These are phyloP conservation scores for Pangasius djambal DNA, from an alignment of 2,797 vertebrate species.

Conservation along the genomic window DNA sequence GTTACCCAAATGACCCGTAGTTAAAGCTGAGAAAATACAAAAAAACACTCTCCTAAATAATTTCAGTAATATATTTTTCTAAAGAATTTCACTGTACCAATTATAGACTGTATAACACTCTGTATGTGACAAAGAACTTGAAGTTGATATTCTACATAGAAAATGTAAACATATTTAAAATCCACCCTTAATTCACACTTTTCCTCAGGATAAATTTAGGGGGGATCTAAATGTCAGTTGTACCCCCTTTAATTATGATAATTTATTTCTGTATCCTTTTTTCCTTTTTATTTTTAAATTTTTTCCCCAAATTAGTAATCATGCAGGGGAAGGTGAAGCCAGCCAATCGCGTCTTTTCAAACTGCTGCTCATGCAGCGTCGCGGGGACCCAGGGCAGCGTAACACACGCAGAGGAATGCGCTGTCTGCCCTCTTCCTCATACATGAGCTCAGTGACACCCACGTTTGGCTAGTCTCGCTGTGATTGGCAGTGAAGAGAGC, in stretches of 20 bases:
- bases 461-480: not conserved
- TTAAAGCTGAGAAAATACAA: not conserved
- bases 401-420: not conserved
- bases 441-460: not conserved
- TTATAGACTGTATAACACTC: not conserved
- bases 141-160: not conserved
- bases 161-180: not conserved
- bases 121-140: not conserved
- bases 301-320: not conserved
- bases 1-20: not conserved
- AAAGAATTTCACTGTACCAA: not conserved
- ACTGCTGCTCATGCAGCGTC: not conserved
- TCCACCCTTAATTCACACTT: not conserved
- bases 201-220: not conserved
- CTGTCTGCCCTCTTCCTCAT: not conserved
- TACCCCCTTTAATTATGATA: not conserved
- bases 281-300: not conserved
- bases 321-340: not conserved
- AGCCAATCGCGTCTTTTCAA: not conserved
- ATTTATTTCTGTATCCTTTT: not conserved
- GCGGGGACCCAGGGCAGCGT: not conserved
- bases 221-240: not conserved
- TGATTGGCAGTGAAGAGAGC: not conserved
- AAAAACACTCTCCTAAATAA: not conserved
- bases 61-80: not conserved